Evolutionary conservation across 2,113 vertebrate species (phyloP).

Genomic region (Echinops telfairi): DNA sequence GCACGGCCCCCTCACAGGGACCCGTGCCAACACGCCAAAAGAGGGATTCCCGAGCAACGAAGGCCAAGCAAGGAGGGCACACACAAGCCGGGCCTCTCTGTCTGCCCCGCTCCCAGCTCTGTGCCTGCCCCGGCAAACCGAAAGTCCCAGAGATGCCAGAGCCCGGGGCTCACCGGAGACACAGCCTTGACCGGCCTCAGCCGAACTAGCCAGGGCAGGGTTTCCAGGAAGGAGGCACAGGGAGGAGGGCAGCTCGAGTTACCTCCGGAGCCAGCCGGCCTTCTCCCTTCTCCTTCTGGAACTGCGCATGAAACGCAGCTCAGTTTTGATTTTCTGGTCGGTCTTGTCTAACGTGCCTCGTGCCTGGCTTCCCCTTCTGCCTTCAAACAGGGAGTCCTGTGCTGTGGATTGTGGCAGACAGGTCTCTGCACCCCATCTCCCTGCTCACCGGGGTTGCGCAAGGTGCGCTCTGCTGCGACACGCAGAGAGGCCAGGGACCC

Average conservation of each 20-base stretch:
- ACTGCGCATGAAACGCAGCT: neutral
- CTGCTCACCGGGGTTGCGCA: conserved; percentile 42
- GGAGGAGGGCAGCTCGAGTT: neutral
- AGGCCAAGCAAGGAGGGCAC: neutral
- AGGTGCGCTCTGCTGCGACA: conserved; percentile 69
- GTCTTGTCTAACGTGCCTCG: neutral
- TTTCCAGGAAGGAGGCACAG: neutral
- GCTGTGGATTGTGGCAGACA: conserved; percentile 59
- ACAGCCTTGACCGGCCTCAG: neutral
- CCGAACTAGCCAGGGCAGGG: neutral
- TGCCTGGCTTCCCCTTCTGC: conserved; percentile 2
- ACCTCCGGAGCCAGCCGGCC: conserved; percentile 23
- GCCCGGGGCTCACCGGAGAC: neutral
- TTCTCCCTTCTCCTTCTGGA: conserved; percentile 56
- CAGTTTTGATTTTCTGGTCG: conserved; percentile 17
- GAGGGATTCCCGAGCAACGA: neutral
- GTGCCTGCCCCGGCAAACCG: neutral
- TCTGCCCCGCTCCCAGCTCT: neutral
- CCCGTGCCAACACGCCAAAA: neutral
- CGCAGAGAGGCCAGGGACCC: conserved; percentile 45
- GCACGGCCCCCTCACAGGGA: neutral
- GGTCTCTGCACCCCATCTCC: conserved; percentile 70
- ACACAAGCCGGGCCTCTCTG: neutral
- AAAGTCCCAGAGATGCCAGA: neutral
- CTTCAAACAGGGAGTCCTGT: neutral